phyloP scores from a whole-genome alignment of 2,113 vertebrate species.

The Nibea coibor region DNA sequence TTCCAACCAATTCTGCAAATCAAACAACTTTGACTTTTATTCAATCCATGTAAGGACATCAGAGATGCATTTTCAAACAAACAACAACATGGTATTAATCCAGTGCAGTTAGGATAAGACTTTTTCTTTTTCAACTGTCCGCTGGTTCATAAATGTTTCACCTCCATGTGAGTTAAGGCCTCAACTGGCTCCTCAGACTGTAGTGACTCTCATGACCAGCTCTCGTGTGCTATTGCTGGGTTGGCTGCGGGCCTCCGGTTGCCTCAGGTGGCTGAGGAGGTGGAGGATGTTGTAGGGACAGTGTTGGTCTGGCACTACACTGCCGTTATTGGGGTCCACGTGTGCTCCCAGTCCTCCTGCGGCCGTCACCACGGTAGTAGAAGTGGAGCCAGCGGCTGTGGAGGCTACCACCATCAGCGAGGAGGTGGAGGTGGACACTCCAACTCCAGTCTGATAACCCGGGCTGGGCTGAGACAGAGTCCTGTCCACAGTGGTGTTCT shows the following conservation, averaged over 20 bases:
- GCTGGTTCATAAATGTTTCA: conserved; percentile 58
- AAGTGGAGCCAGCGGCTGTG: conserved; percentile 71
- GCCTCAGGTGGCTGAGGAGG: conserved; percentile 95
- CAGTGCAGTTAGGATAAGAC: conserved; percentile 58
- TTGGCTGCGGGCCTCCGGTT: conserved; percentile 90
- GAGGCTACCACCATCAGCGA: conserved; percentile 87
- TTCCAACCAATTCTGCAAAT: conserved; percentile 72
- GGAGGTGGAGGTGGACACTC: conserved; percentile 83
- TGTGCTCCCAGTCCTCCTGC: conserved; percentile 76
- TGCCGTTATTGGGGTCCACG: conserved; percentile 76
- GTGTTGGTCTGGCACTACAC: conserved; percentile 92
- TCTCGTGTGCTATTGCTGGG: conserved; percentile 90
- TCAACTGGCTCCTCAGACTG: conserved; percentile 89
- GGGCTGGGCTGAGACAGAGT: conserved; percentile 88
- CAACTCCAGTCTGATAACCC: conserved; percentile 76
- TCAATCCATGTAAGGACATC: conserved; percentile 76
- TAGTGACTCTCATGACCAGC: conserved; percentile 99
- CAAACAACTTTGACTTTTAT: conserved; percentile 78
- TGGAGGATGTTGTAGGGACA: conserved; percentile 98
- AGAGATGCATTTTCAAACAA: conserved; percentile 77
- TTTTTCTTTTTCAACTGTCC: conserved; percentile 56
- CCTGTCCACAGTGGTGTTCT: conserved; percentile 86
- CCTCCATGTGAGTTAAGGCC: conserved; percentile 79
- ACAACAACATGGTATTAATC: conserved; percentile 70
- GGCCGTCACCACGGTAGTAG: conserved; percentile 58